These are phyloP conservation scores for Rhinopomastus cyanomelas DNA, from an alignment of 2,113 vertebrate genomes.

Conservation along the genomic window DNA sequence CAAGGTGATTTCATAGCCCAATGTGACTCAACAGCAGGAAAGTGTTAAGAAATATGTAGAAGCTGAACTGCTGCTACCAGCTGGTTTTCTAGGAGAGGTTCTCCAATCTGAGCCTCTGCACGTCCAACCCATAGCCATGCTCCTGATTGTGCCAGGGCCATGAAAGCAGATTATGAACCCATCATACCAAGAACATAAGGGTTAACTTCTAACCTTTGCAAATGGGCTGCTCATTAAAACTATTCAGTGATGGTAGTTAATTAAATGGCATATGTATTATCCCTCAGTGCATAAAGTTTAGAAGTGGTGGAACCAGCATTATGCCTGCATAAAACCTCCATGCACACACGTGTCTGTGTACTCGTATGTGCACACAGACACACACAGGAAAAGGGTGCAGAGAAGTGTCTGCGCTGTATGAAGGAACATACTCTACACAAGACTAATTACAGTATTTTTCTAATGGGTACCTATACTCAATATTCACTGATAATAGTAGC, in stretches of 20 bases:
- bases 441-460: not conserved
- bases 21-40: not conserved
- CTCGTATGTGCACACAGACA: too few relatives aligned
- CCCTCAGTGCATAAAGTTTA: not conserved
- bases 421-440: not conserved
- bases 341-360: accelerated
- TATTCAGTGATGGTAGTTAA: not conserved
- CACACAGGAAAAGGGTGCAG: too few relatives aligned
- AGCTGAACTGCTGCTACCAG: not conserved
- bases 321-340: not conserved
- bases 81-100: not conserved
- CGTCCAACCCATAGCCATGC: not conserved
- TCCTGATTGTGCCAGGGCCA: not conserved
- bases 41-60: not conserved
- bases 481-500: not conserved
- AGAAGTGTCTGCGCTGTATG: not conserved
- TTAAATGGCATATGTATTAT: not conserved
- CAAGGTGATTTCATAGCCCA: not conserved
- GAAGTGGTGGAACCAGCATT: not conserved
- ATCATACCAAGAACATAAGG: not conserved
- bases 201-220: not conserved
- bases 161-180: not conserved
- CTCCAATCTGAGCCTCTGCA: not conserved
- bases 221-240: not conserved
- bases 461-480: not conserved